phyloP scores from a whole-genome alignment of 2,113 vertebrate species.

The Motacilla tschutschensis region DNA sequence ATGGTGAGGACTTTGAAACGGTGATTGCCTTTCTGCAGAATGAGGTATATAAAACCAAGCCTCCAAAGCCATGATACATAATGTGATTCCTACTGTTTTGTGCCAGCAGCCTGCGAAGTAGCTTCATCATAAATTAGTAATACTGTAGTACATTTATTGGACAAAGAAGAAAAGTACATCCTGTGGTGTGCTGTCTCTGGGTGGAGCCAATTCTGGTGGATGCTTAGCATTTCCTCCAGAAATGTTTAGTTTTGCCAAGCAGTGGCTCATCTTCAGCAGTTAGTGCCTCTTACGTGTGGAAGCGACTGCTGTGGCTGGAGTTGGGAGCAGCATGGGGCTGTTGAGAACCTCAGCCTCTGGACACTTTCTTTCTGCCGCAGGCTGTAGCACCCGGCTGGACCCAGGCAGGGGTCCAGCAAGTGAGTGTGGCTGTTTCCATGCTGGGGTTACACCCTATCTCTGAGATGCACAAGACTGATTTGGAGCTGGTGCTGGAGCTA shows the following conservation, averaged over 20 bases:
- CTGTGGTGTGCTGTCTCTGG: background rate
- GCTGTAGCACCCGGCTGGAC: background rate
- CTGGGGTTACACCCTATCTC: background rate
- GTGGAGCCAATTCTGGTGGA: background rate
- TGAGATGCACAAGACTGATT: background rate
- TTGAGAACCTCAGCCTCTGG: background rate
- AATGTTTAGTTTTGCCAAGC: background rate
- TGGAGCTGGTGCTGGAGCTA: background rate
- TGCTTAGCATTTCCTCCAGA: background rate
- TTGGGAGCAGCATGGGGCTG: background rate
- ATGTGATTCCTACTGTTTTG: background rate
- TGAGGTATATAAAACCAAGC: background rate
- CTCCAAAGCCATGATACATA: background rate
- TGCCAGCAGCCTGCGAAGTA: background rate
- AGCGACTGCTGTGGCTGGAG: background rate
- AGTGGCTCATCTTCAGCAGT: background rate
- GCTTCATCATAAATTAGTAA: slow-evolving; percentile 25
- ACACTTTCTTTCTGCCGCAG: fast-evolving
- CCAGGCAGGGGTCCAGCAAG: background rate
- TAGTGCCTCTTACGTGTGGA: background rate
- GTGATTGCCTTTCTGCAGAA: background rate
- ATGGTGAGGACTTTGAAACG: background rate
- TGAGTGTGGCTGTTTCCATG: fast-evolving
- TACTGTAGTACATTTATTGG: background rate
- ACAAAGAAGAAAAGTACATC: background rate